These are phyloP conservation scores for Heliopora coerulea DNA, from an alignment of 92 coral and sea anemone species.

Conservation along the genomic window DNA sequence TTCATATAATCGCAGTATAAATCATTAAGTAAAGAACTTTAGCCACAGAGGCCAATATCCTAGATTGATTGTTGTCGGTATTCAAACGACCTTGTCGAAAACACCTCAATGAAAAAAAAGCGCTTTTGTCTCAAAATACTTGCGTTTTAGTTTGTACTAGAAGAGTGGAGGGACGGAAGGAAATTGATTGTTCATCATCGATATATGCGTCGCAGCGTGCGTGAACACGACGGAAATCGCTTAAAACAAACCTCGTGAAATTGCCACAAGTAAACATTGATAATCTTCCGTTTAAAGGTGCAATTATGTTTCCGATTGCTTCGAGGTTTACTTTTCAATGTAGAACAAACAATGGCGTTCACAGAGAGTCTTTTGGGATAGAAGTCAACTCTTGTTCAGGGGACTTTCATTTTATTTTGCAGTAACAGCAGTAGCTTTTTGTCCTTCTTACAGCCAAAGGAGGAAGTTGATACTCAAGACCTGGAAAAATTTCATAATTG, in stretches of 20 bases:
- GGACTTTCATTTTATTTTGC: too few relatives aligned
- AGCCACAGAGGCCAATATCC: conserved; percentile 38
- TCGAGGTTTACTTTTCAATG: conserved; percentile 28
- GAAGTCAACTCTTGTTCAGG: too few relatives aligned
- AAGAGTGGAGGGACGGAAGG: conserved; percentile 28
- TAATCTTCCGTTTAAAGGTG: conserved; percentile 7
- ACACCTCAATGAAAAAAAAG: too few relatives aligned
- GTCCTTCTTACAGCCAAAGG: too few relatives aligned
- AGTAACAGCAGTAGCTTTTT: too few relatives aligned
- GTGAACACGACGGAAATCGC: conserved; percentile 26
- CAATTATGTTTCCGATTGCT: background rate
- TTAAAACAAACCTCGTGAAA: conserved; percentile 14
- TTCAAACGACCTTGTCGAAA: conserved; percentile 17
- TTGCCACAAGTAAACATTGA: conserved; percentile 34
- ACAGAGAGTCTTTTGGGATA: too few relatives aligned
- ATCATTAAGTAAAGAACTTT: conserved; percentile 11
- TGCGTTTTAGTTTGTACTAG: conserved; percentile 7
- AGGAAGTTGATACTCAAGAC: too few relatives aligned
- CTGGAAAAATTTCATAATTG: too few relatives aligned
- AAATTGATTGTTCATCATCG: conserved; percentile 26
- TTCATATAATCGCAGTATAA: background rate
- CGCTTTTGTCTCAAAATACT: conserved; percentile 17
- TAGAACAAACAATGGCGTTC: too few relatives aligned
- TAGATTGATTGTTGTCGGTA: conserved; percentile 27
- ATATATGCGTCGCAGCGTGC: conserved; percentile 14